These are phyloP conservation scores for Zaprionus gabonicus DNA, from an alignment of 1,140 invertebrate species.

Conservation along the genomic window DNA sequence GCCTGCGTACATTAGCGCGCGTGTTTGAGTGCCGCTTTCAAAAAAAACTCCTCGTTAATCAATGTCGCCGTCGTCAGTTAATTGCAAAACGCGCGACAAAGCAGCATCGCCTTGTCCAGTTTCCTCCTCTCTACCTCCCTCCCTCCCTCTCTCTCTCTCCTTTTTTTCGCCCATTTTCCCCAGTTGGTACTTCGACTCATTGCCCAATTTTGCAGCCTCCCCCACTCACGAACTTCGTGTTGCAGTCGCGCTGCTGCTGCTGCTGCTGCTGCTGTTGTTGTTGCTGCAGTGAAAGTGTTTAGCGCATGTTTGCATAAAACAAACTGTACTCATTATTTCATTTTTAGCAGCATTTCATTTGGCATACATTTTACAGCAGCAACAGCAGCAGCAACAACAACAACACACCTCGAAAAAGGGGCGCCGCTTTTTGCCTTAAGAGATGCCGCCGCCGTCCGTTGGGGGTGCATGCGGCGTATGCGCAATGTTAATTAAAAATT, in stretches of 20 bases:
- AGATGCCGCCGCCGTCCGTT: constrained; percentile 9
- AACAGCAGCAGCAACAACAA: constrained; percentile 31
- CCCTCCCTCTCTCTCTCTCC: too few species aligned
- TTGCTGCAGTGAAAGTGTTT: constrained; percentile 65
- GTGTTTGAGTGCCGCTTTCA: constrained; percentile 65
- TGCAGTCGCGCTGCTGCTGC: constrained; percentile 18
- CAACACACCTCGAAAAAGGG: constrained; percentile 11
- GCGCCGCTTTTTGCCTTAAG: constrained; percentile 26
- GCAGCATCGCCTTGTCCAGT: not conserved
- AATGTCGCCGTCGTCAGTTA: constrained; percentile 53
- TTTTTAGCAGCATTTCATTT: constrained; percentile 56
- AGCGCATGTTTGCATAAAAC: constrained; percentile 43
- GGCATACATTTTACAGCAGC: constrained; percentile 51
- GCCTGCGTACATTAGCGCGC: constrained; percentile 62
- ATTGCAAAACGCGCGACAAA: constrained; percentile 38
- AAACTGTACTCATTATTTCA: constrained; percentile 65
- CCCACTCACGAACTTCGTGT: constrained; percentile 62
- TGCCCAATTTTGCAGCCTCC: constrained; percentile 8
- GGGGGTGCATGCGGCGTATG: constrained; percentile 54
- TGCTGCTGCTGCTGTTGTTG: too few species aligned
- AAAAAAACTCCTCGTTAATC: constrained; percentile 69
- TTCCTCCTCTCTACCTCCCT: too few species aligned
- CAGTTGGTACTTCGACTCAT: not conserved
- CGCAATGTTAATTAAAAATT: constrained; percentile 71
- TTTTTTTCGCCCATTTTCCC: not conserved